These are phyloP conservation scores for Drosophila sp. DNA, from an alignment of 1,140 invertebrate genomes.

Conservation along the genomic window DNA sequence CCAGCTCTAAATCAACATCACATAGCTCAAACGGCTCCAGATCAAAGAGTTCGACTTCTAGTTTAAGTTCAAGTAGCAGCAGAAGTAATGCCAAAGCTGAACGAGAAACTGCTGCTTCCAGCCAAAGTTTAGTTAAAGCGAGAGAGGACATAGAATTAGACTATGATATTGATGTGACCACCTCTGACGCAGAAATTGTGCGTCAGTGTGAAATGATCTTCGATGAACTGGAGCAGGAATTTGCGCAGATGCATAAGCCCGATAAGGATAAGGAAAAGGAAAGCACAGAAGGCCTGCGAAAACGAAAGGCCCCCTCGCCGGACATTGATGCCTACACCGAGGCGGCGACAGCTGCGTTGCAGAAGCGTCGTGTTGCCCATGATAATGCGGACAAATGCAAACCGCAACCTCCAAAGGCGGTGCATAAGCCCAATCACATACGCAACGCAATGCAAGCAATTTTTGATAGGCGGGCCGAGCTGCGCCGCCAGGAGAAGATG, in stretches of 20 bases:
- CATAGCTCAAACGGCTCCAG: slow-evolving; percentile 41
- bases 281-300: slow-evolving; percentile 29
- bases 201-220: slow-evolving; percentile 91
- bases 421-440: slow-evolving; percentile 72
- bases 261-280: slow-evolving; percentile 22
- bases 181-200: slow-evolving; percentile 87
- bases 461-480: slow-evolving; percentile 68
- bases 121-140: not conserved
- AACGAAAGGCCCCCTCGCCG: slow-evolving; percentile 68
- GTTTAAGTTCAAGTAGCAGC: slow-evolving; percentile 36
- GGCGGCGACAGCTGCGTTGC: slow-evolving; percentile 54
- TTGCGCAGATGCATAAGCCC: slow-evolving; percentile 64
- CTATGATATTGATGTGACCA: slow-evolving; percentile 45
- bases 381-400: slow-evolving; percentile 79
- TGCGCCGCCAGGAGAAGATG: slow-evolving; percentile 66
- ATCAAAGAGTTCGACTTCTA: slow-evolving; percentile 26
- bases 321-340: slow-evolving; percentile 68
- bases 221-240: slow-evolving; percentile 85
- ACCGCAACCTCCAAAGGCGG: not conserved
- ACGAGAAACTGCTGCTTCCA: not conserved
- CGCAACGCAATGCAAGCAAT: slow-evolving; percentile 81
- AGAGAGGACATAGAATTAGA: slow-evolving; percentile 39
- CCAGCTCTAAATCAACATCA: slow-evolving; percentile 31
- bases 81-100: slow-evolving; percentile 35
- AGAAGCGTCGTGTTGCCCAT: slow-evolving; percentile 85